These are phyloP conservation scores for Dermatemys mawii DNA, from an alignment of 2,113 vertebrate species.

Conservation along the genomic window DNA sequence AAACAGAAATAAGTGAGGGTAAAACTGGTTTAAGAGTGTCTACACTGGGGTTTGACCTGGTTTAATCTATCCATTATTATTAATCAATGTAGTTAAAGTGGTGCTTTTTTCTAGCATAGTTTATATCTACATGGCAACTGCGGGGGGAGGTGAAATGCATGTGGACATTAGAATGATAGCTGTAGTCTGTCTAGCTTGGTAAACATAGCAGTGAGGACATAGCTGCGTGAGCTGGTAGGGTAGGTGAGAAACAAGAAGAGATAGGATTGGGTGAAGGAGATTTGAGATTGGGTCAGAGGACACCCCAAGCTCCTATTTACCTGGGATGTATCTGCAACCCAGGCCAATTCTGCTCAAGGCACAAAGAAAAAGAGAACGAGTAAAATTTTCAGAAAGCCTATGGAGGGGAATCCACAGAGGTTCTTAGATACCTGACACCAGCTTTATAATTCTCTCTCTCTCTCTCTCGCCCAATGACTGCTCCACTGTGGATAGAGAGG, in stretches of 20 bases:
- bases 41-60: too few species aligned
- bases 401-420: background rate
- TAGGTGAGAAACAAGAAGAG: background rate
- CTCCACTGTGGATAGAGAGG: background rate
- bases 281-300: background rate
- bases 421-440: background rate
- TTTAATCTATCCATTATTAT: too few species aligned
- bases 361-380: background rate
- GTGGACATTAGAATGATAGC: background rate
- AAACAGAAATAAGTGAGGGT: too few species aligned
- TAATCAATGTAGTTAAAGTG: too few species aligned
- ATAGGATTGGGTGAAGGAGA: background rate
- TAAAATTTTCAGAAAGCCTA: background rate
- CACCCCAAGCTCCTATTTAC: background rate
- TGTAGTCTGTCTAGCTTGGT: background rate
- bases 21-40: too few species aligned
- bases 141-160: background rate
- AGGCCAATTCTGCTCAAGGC: background rate
- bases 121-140: background rate
- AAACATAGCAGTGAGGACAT: background rate
- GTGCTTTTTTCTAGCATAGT: too few species aligned
- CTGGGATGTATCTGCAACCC: background rate
- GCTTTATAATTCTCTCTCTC: background rate
- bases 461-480: background rate
- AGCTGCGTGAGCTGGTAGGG: background rate